Conservation (phyloP, 2,888 invertebrate species). For the Eretmocerus hayati region DNA sequence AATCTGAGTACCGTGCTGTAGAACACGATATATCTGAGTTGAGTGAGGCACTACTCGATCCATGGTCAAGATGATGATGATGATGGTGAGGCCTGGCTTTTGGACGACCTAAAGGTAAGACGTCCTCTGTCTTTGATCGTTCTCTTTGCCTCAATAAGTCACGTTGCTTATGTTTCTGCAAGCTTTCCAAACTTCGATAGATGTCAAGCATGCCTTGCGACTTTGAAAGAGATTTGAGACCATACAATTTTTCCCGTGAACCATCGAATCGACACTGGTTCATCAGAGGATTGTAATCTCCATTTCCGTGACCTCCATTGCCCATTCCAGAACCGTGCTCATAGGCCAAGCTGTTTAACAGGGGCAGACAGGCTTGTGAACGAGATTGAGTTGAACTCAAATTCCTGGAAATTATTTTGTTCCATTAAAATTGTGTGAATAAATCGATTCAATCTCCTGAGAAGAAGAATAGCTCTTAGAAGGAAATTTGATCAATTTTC, state of each 20-base stretch:
- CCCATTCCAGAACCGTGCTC: slow-evolving; percentile 18
- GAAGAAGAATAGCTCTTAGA: no score
- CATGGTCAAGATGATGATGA: slow-evolving; percentile 24
- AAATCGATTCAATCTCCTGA: neutral
- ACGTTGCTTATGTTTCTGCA: slow-evolving; percentile 31
- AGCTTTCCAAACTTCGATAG: slow-evolving; percentile 43
- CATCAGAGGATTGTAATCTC: no score
- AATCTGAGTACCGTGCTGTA: no score
- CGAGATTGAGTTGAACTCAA: slow-evolving; percentile 40
- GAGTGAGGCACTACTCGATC: slow-evolving; percentile 17
- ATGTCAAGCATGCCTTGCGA: slow-evolving; percentile 49
- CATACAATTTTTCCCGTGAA: slow-evolving; percentile 49
- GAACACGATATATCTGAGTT: slow-evolving; percentile 10
- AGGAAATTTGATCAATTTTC: no score
- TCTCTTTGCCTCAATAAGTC: slow-evolving; percentile 32
- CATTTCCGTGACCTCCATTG: no score
- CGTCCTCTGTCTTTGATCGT: slow-evolving; percentile 37
- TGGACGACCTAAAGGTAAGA: slow-evolving; percentile 35
- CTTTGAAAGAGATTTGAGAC: slow-evolving; percentile 47
- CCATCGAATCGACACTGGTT: slow-evolving; percentile 40
- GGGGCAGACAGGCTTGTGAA: slow-evolving; percentile 38
- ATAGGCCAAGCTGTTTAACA: slow-evolving; percentile 20
- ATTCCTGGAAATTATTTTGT: no score
- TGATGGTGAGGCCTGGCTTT: no score
- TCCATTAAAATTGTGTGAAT: neutral